A percentile compares a stretch with the other conserved stretches of the same genome.
phyloP scores from a whole-genome alignment of 1,140 invertebrate genomes.

The Zophobas atratus region DNA sequence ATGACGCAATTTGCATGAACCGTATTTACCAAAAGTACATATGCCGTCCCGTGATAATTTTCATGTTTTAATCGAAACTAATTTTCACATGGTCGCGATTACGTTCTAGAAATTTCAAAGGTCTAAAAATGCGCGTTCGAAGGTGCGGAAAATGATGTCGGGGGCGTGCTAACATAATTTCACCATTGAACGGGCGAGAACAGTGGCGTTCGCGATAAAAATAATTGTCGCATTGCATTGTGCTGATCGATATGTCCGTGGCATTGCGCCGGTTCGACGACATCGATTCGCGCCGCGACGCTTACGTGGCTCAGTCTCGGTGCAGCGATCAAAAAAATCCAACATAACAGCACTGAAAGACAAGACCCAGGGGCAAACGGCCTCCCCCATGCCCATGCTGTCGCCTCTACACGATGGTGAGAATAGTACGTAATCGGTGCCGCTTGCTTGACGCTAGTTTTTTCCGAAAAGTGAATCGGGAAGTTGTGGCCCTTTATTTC shows the following conservation, averaged over 20 bases:
- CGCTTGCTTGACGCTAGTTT: too few relatives aligned
- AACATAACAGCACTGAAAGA: conserved; percentile 47
- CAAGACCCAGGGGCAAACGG: conserved; percentile 49
- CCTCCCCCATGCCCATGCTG: conserved; percentile 58
- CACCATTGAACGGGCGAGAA: conserved; percentile 3
- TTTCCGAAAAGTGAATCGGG: too few relatives aligned
- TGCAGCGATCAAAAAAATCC: conserved; percentile 42
- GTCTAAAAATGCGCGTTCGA: background rate
- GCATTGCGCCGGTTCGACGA: conserved; percentile 48
- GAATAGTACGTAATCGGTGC: conserved; percentile 50
- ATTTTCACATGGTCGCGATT: too few relatives aligned
- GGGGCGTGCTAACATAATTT: conserved; percentile 3
- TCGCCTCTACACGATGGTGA: conserved; percentile 53
- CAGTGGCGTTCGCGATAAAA: conserved; percentile 19
- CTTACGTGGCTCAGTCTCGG: conserved; percentile 46
- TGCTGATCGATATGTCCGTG: conserved; percentile 49
- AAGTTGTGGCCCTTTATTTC: too few relatives aligned
- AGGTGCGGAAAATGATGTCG: conserved; percentile 34
- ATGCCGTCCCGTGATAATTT: conserved; percentile 42
- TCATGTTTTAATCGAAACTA: background rate
- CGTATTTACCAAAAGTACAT: background rate
- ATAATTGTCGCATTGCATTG: conserved; percentile 31
- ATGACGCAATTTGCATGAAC: background rate
- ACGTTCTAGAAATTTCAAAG: too few relatives aligned
- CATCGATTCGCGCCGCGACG: conserved; percentile 49